These are phyloP conservation scores for Neolamprologus sp. DNA, from an alignment of 2,113 vertebrate species.

Conservation along the genomic window DNA sequence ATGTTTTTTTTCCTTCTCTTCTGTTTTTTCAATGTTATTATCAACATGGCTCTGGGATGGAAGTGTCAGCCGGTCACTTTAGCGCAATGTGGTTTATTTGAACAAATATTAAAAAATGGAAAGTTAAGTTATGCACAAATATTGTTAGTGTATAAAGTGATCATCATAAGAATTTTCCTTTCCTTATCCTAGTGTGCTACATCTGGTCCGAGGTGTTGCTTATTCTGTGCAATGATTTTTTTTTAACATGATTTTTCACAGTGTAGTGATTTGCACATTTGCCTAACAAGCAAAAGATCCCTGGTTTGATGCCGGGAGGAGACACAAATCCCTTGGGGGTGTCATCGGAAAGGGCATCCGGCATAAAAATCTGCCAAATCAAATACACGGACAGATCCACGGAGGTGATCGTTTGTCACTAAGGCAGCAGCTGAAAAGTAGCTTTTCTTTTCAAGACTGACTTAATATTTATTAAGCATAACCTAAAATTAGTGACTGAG, in stretches of 20 bases:
- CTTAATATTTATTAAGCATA: not conserved
- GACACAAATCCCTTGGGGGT: not conserved
- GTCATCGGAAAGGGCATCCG: not conserved
- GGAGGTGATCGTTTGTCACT: not conserved
- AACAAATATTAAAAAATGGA: not conserved
- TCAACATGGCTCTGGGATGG: not conserved
- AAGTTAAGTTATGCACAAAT: not conserved
- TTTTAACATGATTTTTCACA: not conserved
- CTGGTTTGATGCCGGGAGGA: not conserved
- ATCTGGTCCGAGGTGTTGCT: not conserved
- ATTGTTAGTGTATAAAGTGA: not conserved
- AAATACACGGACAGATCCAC: not conserved
- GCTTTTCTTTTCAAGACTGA: not conserved
- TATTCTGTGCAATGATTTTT: not conserved
- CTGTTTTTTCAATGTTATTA: not conserved
- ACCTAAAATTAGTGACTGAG: not conserved
- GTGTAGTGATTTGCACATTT: not conserved
- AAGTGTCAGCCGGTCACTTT: not conserved
- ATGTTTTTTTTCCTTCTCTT: not conserved
- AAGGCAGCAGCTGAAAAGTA: not conserved
- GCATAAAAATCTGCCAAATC: not conserved
- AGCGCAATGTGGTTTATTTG: not conserved
- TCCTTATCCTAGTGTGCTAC: not conserved
- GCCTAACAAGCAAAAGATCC: not conserved
- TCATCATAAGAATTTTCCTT: not conserved